Base-by-base conservation (phyloP, 2,797 vertebrate species). In the Merluccius polli region DNA sequence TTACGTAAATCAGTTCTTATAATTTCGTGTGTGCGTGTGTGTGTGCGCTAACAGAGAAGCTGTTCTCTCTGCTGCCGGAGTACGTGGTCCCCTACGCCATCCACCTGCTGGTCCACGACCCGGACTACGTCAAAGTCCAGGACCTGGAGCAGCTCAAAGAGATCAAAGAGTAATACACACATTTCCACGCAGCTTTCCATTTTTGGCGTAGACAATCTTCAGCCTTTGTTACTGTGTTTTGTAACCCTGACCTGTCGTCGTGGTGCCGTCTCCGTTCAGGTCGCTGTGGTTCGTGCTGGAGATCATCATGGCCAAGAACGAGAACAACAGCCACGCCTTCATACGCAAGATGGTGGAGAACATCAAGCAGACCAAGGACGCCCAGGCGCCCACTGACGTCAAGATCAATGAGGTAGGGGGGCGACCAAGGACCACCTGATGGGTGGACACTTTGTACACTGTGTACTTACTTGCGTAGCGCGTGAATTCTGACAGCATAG, bases 301-400 rank as follows among this genome's bases (percentile, higher is more conserved):
- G 92, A 98, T 99, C 84, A 84, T 99, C 83, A 99, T 99, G 98
- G 93, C 96, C 84, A 99, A 99, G 93, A 98, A 98, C 81, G 98
- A 99, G 92, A 99, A 99, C 91, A 99, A 99, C 89, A 99, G 98
- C 81, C 98, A 99, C 9, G 98, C 98, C 0, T 99, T 98, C 90
- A 99, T 99, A 41, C 94, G 97, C 85, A 99, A 98, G 91, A 99
- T 99, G 98, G 97, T 99, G 87, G 98, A 99, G 93, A 98, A 99
- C 83, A 99, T 99, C 79, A 99, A 99, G 84, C 96, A 99, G 91
- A 97, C 97, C 1, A 99, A 98, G 92, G 97, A 98, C 80, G 97
- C 95, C 70, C 98, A 99, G 94, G 87, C 93, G 77, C 93, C 96
- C 71, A 95, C 88, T 35, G 97, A 99, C 82, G 85, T 93, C 85